Base-by-base conservation (phyloP, 2,888 invertebrate species). In the Limnephilus lunatus region DNA sequence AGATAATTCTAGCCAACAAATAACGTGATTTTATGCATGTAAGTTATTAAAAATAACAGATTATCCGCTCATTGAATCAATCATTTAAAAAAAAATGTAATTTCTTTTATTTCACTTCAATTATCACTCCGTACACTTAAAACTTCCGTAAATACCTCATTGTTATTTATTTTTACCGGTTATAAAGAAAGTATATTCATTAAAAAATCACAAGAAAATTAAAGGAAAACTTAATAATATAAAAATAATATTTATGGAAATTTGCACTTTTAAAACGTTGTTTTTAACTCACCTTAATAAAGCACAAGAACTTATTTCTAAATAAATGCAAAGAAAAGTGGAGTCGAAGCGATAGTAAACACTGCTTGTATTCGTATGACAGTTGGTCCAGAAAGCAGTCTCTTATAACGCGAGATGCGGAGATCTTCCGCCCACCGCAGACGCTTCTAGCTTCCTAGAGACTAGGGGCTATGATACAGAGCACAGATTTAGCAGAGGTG, bases 401-500 rank as follows among this genome's bases (percentile, higher is more conserved):
- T 88, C 31, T 88, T 88, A 88, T 88, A 88, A 88, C 32, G 80
- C 7, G 31, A 85, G 85, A 85, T 39, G 31, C 19, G 15, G n/a
- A 68, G 32, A 85, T 35, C 80, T 25, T 30, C 68, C 88, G 32
- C 88, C 53, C 68, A 88, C 68, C 30, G 25, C 35, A 32, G 88
- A 88, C 88, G 68, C 32, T 88, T 88, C 88, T 80, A 32, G 88
- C 68, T 88, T 7, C 32, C 68, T 68, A 68, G 68, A 25, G 25
- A 25, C 68, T 68, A 68, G 68, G 68, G 68, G 68, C 68, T 68
- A 68, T 88, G 88, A 88, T 88, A 88, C 88, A 88, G 32, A 80
- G 39, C 68, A 39, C 91, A 35, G 85, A 81, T 91, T 85, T 85
- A 91, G 80, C 81, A 85, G 81, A 80, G 86, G 85, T 91, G 90